Evolutionary conservation across 2,113 vertebrate genomes (phyloP), one percentile per base, ranked within the genome.

Genomic region (Coregonus clupeaformis): DNA sequence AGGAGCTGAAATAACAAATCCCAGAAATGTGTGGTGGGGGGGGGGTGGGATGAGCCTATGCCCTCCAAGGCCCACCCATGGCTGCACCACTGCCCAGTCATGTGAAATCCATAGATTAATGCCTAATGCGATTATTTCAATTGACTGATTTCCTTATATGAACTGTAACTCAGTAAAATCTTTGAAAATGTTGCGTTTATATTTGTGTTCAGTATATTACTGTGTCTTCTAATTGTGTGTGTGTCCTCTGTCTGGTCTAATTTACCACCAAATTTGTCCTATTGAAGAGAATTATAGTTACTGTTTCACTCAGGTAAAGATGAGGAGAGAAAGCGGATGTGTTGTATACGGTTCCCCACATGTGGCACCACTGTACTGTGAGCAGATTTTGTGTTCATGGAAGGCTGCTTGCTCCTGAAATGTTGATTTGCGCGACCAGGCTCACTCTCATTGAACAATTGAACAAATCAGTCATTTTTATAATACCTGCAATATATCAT

Each of bases 181-280:
- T 42, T 42, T 2, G 9, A 11, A 42, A 42, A 42, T 42, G 36
- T 42, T 42, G 36, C 2, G 2, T 42, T 42, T 55, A 55, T 0
- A 14, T 20, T 20, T 62, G 3, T 68, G 13, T 73, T 4, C 14
- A 65, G 29, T 68, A 47, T 45, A 72, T 74, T 57, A 72, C 68
- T 6, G 32, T 6, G 27, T 11, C n/a, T 3, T 3, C 22, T n/a
- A 18, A 18, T 3, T 36, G 20, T 30, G 36, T 49, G 47, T 52
- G 47, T 18, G 49, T 52, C 49, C 49, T 67, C 20, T 20, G 25
- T 7, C 65, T 36, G 30, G 18, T 18, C 29, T 36, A 67, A 67
- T 67, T 67, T 16, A 20, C 64, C 16, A 59, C n/a, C n/a, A n/a
- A n/a, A n/a, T n/a, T n/a, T n/a, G n/a, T 16, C 16, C 30, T 42